Conservation (phyloP, 2,113 vertebrate genomes). For the Ellobius talpinus region DNA sequence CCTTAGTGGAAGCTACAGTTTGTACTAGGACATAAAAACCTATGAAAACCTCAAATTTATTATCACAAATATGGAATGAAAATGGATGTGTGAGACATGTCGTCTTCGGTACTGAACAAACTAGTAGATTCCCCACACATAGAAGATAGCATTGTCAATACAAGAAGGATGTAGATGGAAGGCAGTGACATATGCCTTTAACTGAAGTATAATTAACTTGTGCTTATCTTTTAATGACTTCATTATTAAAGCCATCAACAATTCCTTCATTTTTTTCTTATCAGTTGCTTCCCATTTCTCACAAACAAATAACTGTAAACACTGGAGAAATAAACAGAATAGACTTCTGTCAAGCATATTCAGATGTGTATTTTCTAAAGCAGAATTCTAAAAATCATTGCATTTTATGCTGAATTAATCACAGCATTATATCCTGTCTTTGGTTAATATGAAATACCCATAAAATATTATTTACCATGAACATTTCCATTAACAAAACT, state of each 20-base stretch:
- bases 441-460: not conserved
- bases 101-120: not conserved
- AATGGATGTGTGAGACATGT: rapidly evolving
- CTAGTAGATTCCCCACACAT: rapidly evolving
- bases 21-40: not conserved
- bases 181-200: not conserved
- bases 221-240: not conserved
- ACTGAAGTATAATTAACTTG: not conserved
- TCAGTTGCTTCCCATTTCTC: not conserved
- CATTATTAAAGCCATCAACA: not conserved
- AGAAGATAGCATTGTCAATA: not conserved
- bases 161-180: not conserved
- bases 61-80: not conserved
- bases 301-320: not conserved
- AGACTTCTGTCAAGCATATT: not conserved
- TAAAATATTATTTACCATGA: not conserved
- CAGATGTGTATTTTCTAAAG: not conserved
- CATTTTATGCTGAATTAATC: not conserved
- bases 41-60: not conserved
- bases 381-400: not conserved
- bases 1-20: not conserved
- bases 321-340: not conserved
- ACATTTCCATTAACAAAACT: not conserved
- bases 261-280: not conserved
- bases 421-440: not conserved